Base-by-base conservation (phyloP, 2,113 vertebrate species). In the Cheilinus undulatus region DNA sequence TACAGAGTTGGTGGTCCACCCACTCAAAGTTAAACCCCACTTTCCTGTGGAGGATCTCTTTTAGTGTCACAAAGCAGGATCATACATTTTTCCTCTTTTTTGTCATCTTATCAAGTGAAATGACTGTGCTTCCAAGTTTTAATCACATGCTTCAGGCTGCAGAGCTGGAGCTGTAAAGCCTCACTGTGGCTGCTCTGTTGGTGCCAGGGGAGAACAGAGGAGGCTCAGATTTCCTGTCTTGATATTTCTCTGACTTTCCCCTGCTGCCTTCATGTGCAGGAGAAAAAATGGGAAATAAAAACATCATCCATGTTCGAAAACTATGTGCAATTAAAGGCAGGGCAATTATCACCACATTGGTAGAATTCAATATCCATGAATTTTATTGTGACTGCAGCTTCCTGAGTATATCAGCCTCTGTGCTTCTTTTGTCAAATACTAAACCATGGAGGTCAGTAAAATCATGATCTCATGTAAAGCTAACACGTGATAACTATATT, bases 171-270 rank as follows among this genome's bases (percentile, higher is more conserved):
- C 78, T 76, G 54, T 72, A 63, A 71, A 46, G 12, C 74, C 68
- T 46, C 78, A 79, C 51, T 85, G 69, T 40, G 81, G 72, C 56
- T 82, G 45, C 74, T 65, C 38, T 69, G 64, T 3, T 61, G 73
- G 65, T 72, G 69, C 82, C 73, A 80, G 70, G 75, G 67, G 80
- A 85, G 80, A 87, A 86, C 78, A 82, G 63, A 73, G 40, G 66
- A 84, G 79, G 83, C 82, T 89, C 86, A 83, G 50, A 85, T 89
- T 91, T 91, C 85, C 81, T 52, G 71, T 65, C 78, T 66, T 74
- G 76, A 82, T 77, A 64, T 79, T 82, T 75, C 84, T 69, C 86
- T 83, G 80, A 88, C 86, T 90, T 69, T 80, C 72, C 57, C 57
- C 34, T 76, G 90, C 7, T 86, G 85, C 85, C 8, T 91, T 91